Evolutionary conservation across 2,113 vertebrate species (phyloP), one percentile per base, ranked within the genome.

Genomic region (Menura novaehollandiae): DNA sequence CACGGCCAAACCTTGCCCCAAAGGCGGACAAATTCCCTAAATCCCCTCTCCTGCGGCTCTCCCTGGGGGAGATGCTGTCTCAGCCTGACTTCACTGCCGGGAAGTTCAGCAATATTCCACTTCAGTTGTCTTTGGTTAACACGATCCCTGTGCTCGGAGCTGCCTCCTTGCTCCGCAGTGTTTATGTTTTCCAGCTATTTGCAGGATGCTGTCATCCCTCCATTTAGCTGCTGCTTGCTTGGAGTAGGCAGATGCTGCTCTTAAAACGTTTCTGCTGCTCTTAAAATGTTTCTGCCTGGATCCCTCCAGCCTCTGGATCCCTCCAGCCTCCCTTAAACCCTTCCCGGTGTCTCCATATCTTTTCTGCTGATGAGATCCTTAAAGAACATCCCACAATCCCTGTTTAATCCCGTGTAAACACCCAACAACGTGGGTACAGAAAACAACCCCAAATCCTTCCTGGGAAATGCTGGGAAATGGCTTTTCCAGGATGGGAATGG

Each of bases 181-280:
- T 91, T 95, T 88, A 79, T 69, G 81, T 33, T 49, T 91, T 85
- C 53, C 5, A 63, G 93, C 93, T 94, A 37, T 88, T 91, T 95
- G 89, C 77, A 28, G 76, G 90, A 89, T 94, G 93, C 56, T 95
- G 79, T 91, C 95, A 82, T 88, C 81, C 76, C 52, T 41, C 82
- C 60, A 22, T 59, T 87, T 66, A 87, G 91, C 85, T 87, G 89
- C 89, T 1, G 74, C 66, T 74, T 28, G 19, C 88, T 85, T 69
- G 7, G 51, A 83, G 78, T 15, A 62, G 51, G 75, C 89, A 90
- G 92, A 91, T 88, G 88, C 88, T 74, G 72, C 82, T 86, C 75
- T 91, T 86, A 67, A 84, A 93, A 26, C 1, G 0, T 62, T 90
- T 39, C 46, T 88, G 88, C 88, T 74, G 72, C 82, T 86, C 75